Conservation (phyloP, 2,888 invertebrate genomes). For the Noctua fimbriata region DNA sequence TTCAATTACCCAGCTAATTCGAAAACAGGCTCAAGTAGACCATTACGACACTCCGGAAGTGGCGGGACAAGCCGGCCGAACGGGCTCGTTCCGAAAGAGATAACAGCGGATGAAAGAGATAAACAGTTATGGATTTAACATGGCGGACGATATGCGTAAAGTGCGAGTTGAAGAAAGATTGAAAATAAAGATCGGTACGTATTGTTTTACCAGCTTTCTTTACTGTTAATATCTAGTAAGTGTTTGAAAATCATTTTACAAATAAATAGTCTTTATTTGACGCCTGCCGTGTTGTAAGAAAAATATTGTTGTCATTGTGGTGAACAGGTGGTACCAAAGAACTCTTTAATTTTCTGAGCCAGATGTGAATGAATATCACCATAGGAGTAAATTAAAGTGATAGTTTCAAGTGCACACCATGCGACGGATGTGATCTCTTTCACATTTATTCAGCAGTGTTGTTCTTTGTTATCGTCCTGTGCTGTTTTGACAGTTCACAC, state of each 20-base stretch:
- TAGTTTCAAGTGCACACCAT: slow-evolving; percentile 57
- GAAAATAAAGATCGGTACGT: slow-evolving; percentile 98
- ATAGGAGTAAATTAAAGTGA: slow-evolving; percentile 62
- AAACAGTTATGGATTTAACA: slow-evolving; percentile 96
- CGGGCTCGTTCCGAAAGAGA: slow-evolving; percentile 90
- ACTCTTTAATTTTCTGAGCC: slow-evolving; percentile 73
- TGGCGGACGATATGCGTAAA: slow-evolving; percentile 97
- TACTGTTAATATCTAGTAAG: slow-evolving; percentile 46
- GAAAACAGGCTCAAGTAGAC: slow-evolving; percentile 87
- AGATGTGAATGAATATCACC: slow-evolving; percentile 78
- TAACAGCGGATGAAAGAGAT: slow-evolving; percentile 91
- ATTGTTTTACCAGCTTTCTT: slow-evolving; percentile 72
- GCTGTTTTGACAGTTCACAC: slow-evolving; percentile 86
- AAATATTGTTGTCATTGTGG: slow-evolving; percentile 84
- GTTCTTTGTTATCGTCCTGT: slow-evolving; percentile 84
- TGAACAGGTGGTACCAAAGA: slow-evolving; percentile 88
- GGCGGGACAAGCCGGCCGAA: slow-evolving; percentile 89
- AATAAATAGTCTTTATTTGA: slow-evolving; percentile 31
- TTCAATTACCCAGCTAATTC: slow-evolving; percentile 74
- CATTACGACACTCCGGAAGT: slow-evolving; percentile 91
- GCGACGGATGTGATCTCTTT: slow-evolving; percentile 60
- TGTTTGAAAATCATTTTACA: slow-evolving; percentile 44
- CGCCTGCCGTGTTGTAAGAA: slow-evolving; percentile 38
- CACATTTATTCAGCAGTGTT: slow-evolving; percentile 59
- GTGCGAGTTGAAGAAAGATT: slow-evolving; percentile 98